These are phyloP conservation scores for Clostera curtula DNA, from an alignment of 2,888 invertebrate genomes.

Conservation along the genomic window DNA sequence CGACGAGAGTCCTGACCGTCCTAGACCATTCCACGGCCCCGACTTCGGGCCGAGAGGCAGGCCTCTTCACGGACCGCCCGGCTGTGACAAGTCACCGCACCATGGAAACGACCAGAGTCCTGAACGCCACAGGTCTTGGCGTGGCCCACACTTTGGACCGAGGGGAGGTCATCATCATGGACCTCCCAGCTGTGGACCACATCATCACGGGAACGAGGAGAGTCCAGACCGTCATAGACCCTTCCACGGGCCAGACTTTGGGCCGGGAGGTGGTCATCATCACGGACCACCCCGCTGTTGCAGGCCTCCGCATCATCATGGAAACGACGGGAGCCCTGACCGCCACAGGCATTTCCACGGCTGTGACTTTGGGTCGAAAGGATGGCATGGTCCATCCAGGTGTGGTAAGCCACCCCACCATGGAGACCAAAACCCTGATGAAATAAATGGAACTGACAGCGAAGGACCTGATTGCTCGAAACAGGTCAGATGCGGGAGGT, in stretches of 20 bases:
- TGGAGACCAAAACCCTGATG: no score
- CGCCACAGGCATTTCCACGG: not conserved
- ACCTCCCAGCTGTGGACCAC: conserved; percentile 1
- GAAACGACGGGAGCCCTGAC: not conserved
- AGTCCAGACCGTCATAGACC: not conserved
- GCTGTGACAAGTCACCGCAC: no score
- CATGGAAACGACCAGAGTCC: conserved; percentile 5
- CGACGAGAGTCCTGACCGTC: not conserved
- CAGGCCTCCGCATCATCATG: not conserved
- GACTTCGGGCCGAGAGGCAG: conserved; percentile 2
- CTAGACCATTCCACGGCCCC: not conserved
- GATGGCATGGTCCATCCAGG: no score
- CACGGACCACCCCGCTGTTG: not conserved
- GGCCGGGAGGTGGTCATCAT: not conserved
- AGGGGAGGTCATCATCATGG: not conserved
- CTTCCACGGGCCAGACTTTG: not conserved
- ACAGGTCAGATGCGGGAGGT: no score
- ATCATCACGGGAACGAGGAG: conserved; percentile 1
- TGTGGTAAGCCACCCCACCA: no score
- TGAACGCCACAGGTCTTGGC: conserved; percentile 1
- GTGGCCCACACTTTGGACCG: no score
- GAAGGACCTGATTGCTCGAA: no score
- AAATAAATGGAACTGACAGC: no score
- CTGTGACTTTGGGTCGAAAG: no score
- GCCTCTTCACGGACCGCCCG: conserved; percentile 1